Evolutionary conservation across 30 jellyfish, hydroid and myxozoan genomes (phyloP).

Genomic region (Turritopsis rubra): DNA sequence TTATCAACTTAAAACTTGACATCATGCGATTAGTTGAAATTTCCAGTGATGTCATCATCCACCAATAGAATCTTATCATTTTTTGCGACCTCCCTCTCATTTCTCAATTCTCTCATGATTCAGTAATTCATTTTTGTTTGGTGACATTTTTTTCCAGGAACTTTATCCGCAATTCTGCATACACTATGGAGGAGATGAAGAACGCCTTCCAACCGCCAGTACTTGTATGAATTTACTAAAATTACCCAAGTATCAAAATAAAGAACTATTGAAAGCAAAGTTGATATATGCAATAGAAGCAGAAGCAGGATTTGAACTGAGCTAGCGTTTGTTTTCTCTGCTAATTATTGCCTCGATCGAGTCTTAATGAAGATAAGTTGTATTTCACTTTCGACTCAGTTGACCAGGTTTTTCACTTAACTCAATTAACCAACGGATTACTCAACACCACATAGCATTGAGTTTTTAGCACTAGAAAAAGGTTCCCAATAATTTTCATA

Average conservation of each 20-base stretch:
- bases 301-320: constrained; percentile 93
- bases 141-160: constrained; percentile 40
- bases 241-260: constrained; percentile 56
- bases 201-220: constrained; percentile 93
- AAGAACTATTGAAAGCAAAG: constrained; percentile 58
- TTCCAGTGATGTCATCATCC: neutral
- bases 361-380: no score
- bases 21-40: neutral
- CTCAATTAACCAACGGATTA: no score
- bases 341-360: no score
- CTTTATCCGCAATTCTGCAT: constrained; percentile 76
- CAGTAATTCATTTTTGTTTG: neutral
- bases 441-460: neutral
- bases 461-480: neutral
- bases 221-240: constrained; percentile 95
- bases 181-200: constrained; percentile 91
- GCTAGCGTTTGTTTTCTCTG: constrained; percentile 32
- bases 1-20: neutral
- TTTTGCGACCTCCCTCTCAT: no score
- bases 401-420: neutral
- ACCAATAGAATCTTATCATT: no score
- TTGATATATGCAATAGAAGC: constrained; percentile 87
- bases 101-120: no score
- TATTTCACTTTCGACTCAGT: no score
- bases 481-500: neutral